Base-by-base conservation (phyloP, 2,888 invertebrate species). In the Lampropteryx suffumata region DNA sequence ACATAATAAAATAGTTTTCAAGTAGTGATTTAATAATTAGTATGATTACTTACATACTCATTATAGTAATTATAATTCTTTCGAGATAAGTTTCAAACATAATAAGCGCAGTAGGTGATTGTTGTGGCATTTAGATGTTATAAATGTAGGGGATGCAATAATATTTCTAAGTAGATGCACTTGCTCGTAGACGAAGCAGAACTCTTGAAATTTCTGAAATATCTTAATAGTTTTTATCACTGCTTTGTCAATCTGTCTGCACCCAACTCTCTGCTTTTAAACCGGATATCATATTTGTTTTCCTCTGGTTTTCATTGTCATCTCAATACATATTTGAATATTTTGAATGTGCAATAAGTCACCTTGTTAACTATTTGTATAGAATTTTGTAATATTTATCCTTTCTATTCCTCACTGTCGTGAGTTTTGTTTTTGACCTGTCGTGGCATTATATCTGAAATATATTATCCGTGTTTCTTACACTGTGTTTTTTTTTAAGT, bases 381-480 rank as follows among this genome's bases (percentile, higher is more conserved):
- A 84, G 81, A 84, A 60, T 86, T 88, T 87, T 87, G 82, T 85
- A 61, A 65, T 83, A 83, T 82, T 77, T 78, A 82, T 84, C 71
- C 72, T 83, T 84, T 85, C 82, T 80, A 84, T 74, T 79, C 73
- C 83, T 86, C 88, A 82, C 82, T 50, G 49, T 71, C 50, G 84
- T 83, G 84, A 84, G 80, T 76, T 82, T 87, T 86, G 77, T 84
- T 89, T 89, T 84, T 77, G 80, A 85, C 86, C 88, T 88, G 78
- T 87, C 87, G 79, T 87, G 82, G 83, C 85, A 86, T 87, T 86
- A 83, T 84, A 84, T 84, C 85, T 87, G 83, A 85, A 88, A 83
- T 89, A 89, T 87, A 89, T 84, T 85, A 80, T 89, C 87, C 86
- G 88, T 89, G 88, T 89, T 90, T 89, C 88, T 79, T 81, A 82